These are phyloP conservation scores for Peromyscus polionotus DNA, from an alignment of 2,113 vertebrate species.

Conservation along the genomic window DNA sequence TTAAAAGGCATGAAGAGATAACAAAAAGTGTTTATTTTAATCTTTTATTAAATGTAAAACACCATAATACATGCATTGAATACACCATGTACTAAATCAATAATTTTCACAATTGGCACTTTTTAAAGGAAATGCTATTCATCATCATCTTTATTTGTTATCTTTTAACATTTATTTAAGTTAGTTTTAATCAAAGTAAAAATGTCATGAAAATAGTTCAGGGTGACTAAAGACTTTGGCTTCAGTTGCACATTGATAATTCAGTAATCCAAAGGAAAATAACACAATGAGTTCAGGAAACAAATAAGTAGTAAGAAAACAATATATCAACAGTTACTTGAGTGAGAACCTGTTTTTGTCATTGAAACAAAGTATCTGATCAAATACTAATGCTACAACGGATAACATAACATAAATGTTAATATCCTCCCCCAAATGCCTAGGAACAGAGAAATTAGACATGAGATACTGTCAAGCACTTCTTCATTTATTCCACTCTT, in stretches of 20 bases:
- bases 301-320: not conserved
- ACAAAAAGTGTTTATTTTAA: not conserved
- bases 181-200: not conserved
- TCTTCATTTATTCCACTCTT: not conserved
- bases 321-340: not conserved
- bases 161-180: not conserved
- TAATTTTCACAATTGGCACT: not conserved
- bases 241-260: not conserved
- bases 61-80: not conserved
- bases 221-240: not conserved
- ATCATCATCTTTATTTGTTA: not conserved
- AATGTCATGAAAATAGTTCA: not conserved
- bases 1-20: not conserved
- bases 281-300: not conserved
- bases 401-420: not conserved
- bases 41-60: not conserved
- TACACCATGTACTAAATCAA: not conserved
- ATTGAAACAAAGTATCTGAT: not conserved
- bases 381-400: not conserved
- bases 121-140: not conserved
- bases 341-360: not conserved
- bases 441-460: not conserved
- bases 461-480: not conserved
- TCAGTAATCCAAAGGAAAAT: not conserved
- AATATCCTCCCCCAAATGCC: not conserved